Evolutionary conservation across 2,113 vertebrate genomes (phyloP).

Genomic region (Zosterops hypoxanthus): DNA sequence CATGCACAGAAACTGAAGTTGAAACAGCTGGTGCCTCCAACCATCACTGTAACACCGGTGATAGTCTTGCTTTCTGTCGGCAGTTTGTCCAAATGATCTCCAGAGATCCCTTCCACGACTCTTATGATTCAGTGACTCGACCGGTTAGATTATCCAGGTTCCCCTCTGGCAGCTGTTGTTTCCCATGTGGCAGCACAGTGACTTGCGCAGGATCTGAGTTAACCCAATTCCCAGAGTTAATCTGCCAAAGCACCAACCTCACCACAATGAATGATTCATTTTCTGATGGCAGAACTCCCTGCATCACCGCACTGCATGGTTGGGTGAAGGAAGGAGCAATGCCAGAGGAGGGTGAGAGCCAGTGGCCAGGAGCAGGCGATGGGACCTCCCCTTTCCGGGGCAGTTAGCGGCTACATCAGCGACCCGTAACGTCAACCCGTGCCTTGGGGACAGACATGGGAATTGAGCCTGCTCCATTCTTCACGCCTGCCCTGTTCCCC

Average conservation of each 20-base stretch:
- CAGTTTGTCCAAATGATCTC: not conserved
- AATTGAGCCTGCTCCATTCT: not conserved
- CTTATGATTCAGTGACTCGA: not conserved
- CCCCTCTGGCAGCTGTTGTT: not conserved
- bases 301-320: not conserved
- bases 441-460: not conserved
- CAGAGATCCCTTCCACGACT: not conserved
- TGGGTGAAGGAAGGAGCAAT: not conserved
- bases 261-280: not conserved
- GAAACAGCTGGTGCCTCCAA: not conserved
- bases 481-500: not conserved
- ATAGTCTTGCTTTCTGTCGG: not conserved
- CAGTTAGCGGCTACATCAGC: not conserved
- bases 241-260: not conserved
- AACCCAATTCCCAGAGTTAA: not conserved
- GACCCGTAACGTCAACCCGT: not conserved
- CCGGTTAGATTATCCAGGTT: not conserved
- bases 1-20: not conserved
- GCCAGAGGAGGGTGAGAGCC: not conserved
- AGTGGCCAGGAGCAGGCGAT: not conserved
- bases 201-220: not conserved
- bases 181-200: not conserved
- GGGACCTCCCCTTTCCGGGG: constrained; percentile 30
- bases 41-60: not conserved
- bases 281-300: not conserved